A percentile compares a stretch with the other conserved stretches of the same genome.
Evolutionary conservation across 2,113 vertebrate species (phyloP).

Genomic region (Silurus asotus): DNA sequence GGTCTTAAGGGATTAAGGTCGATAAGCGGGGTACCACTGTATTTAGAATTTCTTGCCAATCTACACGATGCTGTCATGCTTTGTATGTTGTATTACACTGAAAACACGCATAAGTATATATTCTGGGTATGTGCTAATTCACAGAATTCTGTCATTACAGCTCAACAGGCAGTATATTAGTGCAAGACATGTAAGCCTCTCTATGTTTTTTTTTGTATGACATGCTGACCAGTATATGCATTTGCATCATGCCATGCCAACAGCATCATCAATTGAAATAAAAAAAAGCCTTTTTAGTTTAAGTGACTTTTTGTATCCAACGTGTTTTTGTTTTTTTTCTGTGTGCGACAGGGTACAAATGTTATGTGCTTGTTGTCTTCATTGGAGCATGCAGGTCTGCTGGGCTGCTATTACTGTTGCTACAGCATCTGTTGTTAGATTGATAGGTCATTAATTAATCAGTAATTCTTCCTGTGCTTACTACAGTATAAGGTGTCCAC

Average conservation of each 20-base stretch:
- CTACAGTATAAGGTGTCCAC: constrained; percentile 60
- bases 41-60: background rate
- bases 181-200: constrained; percentile 81
- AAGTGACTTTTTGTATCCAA: background rate
- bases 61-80: background rate
- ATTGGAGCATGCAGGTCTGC: constrained; percentile 64
- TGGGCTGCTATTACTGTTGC: constrained; percentile 56
- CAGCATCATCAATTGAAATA: constrained; percentile 53
- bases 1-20: too few species aligned
- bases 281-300: background rate
- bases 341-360: constrained; percentile 70
- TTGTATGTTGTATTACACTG: constrained; percentile 46
- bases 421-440: constrained; percentile 66
- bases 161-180: constrained; percentile 77
- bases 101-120: constrained; percentile 43
- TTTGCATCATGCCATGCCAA: constrained; percentile 65
- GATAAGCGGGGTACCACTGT: too few species aligned
- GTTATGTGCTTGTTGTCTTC: constrained; percentile 66
- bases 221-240: constrained; percentile 66
- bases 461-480: constrained; percentile 59
- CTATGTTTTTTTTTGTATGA: constrained; percentile 67
- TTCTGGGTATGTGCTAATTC: constrained; percentile 65
- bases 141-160: constrained; percentile 77
- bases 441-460: constrained; percentile 69
- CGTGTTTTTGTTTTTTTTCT: constrained; percentile 44